Evolutionary conservation across 2,888 invertebrate species (phyloP), one percentile per base, ranked within the genome.

Genomic region (Priapulus caudatus): DNA sequence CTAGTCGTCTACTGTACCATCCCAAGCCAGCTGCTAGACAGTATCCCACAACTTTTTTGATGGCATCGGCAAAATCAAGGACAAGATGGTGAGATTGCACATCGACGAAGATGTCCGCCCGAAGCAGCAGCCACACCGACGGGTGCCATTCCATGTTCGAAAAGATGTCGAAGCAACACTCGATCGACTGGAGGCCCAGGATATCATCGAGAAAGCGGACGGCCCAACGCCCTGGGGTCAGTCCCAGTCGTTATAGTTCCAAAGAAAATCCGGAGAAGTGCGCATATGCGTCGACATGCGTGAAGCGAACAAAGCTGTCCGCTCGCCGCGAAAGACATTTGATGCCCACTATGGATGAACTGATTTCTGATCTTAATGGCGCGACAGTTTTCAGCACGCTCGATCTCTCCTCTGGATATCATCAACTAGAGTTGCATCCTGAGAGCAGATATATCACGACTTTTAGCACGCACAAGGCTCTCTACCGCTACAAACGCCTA

Each of bases 161-260:
- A 19, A 18, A 4, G 16, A 18, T 16, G 56, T 61, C 1, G 56
- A 60, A 50, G 19, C 55, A 44, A 56, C 62, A 49, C 49, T 62
- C 10, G 51, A 59, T 33, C 48, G 55, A n/a, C 53, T 60, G 10
- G 52, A 58, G 43, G 50, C 55, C 10, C 45, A 56, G n/a, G 61
- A 59, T 45, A 56, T 64, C 20, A 64, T 64, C 20, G 63, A 63
- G 45, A 51, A 47, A 43, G 60, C 60, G 20, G 55, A 52, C 45
- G 63, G 59, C 2, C 62, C 58, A 15, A 61, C 62, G n/a, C 60
- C 60, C 2, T 63, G 63, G 61, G 60, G 62, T 2, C 58, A n/a
- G n/a, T 59, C 19, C 60, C 59, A 4, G 56, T 62, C 1, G 61
- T 62, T 1, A 55, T 59, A n/a, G 61, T 57, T n/a, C 60, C 60